phyloP scores from a whole-genome alignment of 37 sponge, comb jelly and placozoan species.

The Crambe crambe region DNA sequence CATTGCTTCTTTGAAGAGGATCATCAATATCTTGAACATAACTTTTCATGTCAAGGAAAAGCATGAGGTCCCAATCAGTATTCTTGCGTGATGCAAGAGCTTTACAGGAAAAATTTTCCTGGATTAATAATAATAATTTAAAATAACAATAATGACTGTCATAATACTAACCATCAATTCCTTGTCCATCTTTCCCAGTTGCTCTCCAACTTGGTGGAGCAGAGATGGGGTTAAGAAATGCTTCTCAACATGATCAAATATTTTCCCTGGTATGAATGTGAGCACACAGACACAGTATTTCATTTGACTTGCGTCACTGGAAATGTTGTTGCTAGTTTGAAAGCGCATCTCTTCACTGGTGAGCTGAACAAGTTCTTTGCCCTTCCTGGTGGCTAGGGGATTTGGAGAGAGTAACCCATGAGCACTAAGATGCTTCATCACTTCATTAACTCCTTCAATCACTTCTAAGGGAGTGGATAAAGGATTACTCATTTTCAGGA shows the following conservation, averaged over 20 bases:
- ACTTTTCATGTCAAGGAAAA: neutral
- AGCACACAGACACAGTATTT: neutral
- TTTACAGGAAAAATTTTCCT: neutral
- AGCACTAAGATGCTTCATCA: neutral
- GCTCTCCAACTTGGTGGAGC: neutral
- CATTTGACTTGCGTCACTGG: neutral
- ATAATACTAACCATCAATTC: neutral
- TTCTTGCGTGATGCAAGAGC: neutral
- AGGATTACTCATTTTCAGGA: neutral
- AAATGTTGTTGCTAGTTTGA: neutral
- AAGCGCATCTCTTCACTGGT: neutral
- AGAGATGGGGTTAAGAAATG: neutral
- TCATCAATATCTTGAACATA: neutral
- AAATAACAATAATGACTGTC: neutral
- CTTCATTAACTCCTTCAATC: neutral
- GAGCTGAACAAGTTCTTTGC: neutral
- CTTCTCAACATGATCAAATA: slow-evolving; percentile 5
- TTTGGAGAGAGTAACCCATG: neutral
- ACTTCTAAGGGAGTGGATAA: neutral
- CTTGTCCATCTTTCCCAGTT: neutral
- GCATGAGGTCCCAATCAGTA: neutral
- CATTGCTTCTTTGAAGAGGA: neutral
- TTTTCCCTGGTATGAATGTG: neutral
- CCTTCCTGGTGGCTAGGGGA: neutral
- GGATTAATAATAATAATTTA: too few relatives aligned